Percentiles rank a stretch among this genome's conserved stretches.
phyloP scores from a whole-genome alignment of 2,797 vertebrate species.

The Characodon lateralis region DNA sequence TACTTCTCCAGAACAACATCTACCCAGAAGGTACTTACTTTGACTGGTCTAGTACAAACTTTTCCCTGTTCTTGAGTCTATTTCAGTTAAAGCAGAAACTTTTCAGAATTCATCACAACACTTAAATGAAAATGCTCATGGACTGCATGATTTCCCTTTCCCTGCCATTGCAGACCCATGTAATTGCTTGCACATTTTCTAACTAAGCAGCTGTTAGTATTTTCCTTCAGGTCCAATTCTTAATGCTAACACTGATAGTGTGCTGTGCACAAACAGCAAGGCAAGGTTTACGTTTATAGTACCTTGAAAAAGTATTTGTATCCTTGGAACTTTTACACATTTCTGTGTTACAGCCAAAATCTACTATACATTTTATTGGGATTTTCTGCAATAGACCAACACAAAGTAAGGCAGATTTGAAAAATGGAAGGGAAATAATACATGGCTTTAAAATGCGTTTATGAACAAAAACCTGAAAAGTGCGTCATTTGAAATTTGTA shows the following conservation, averaged over 20 bases:
- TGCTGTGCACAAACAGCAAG: slow-evolving; percentile 12
- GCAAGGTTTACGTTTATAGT: neutral
- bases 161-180: slow-evolving; percentile 61
- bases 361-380: neutral
- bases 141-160: slow-evolving; percentile 45
- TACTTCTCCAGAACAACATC: neutral
- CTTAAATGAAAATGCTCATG: slow-evolving; percentile 73
- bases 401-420: neutral
- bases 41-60: slow-evolving; percentile 47
- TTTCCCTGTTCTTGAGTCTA: slow-evolving; percentile 63
- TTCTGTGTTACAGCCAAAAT: neutral
- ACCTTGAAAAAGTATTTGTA: neutral
- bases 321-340: neutral
- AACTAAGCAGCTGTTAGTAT: slow-evolving; percentile 75
- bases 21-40: neutral
- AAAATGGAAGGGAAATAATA: neutral
- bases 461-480: neutral
- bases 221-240: slow-evolving; percentile 62
- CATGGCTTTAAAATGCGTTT: neutral
- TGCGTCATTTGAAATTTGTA: neutral
- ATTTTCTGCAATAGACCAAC: neutral
- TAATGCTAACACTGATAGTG: slow-evolving; percentile 56
- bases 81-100: slow-evolving; percentile 69
- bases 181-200: slow-evolving; percentile 77
- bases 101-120: slow-evolving; percentile 66